Evolutionary conservation across 2,797 vertebrate species (phyloP).

Genomic region (Sternarchorhynchus goeldii): DNA sequence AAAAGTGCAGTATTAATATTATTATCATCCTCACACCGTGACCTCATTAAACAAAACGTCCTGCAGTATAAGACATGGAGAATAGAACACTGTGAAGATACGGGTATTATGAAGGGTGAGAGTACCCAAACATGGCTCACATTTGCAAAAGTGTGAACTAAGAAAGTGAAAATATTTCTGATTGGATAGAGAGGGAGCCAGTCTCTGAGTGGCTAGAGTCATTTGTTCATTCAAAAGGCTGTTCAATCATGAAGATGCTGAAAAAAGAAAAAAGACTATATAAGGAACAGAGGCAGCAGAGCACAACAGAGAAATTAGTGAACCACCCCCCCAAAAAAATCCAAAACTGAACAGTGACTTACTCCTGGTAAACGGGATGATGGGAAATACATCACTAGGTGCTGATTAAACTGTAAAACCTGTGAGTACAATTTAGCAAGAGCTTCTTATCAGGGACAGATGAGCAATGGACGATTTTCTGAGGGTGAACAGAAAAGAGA

Average conservation of each 20-base stretch:
- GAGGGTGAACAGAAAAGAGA: background rate
- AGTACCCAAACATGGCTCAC: background rate
- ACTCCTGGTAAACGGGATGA: background rate
- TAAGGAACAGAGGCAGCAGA: background rate
- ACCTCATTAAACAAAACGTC: background rate
- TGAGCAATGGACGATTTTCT: background rate
- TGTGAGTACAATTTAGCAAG: background rate
- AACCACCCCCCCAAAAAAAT: too few relatives aligned
- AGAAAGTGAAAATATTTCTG: background rate
- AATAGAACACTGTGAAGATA: background rate
- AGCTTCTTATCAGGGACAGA: background rate
- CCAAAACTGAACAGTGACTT: background rate
- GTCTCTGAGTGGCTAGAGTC: too few relatives aligned
- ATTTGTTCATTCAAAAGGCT: background rate
- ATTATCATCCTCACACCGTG: background rate
- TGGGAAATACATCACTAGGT: background rate
- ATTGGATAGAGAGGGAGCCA: background rate
- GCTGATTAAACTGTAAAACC: background rate
- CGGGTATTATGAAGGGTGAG: background rate
- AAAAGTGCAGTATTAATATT: background rate
- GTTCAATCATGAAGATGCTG: background rate
- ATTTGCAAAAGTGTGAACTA: background rate
- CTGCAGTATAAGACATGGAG: background rate
- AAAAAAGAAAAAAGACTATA: background rate
- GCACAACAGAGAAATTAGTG: background rate